Evolutionary conservation across 2,888 invertebrate genomes (phyloP), one percentile per base, ranked within the genome.

Genomic region (Ecliptopera silaceata): DNA sequence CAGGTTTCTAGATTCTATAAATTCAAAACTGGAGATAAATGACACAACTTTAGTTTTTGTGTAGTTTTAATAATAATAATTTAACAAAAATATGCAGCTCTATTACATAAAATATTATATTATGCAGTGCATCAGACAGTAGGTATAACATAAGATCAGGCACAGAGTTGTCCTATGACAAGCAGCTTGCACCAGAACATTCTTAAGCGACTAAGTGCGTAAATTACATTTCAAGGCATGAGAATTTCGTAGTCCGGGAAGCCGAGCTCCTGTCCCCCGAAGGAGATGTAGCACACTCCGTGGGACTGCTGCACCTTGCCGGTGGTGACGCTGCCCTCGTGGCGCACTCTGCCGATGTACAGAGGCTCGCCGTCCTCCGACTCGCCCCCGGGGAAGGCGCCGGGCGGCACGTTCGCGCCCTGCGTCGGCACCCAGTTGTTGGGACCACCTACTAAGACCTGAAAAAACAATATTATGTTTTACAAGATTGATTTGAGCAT

Each of bases 301-400:
- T 97, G 97, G 6, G 96, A 96, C 32, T 95, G 94, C 71, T 97
- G 97, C 1, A 97, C 95, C 87, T 97, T 97, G 73, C 97, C 97
- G 20, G 95, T 92, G 18, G 96, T 96, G 43, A 96, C 64, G 57
- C 95, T 93, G 56, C 95, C 96, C 68, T 96, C 96, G 73, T 97
- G 96, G 34, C 92, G 89, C 0, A 94, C 95, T 63, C 97, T 93
- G 12, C 97, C 97, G 32, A 96, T 88, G 82, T 93, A 97, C 1
- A 97, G 91, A 0, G 96, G 93, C 75, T 97, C 97, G 0, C 96
- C 96, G 26, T 95, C 95, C 74, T 95, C 95, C 8, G 93, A 90
- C 73, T 96, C 92, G 6, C 95, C 95, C n/a, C 88, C 93, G 20
- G 94, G 94, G 66, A 96, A 92, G 0, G 96, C 96, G 53, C 93